phyloP scores from a whole-genome alignment of 2,113 vertebrate genomes.

The Ciconia maguari region DNA sequence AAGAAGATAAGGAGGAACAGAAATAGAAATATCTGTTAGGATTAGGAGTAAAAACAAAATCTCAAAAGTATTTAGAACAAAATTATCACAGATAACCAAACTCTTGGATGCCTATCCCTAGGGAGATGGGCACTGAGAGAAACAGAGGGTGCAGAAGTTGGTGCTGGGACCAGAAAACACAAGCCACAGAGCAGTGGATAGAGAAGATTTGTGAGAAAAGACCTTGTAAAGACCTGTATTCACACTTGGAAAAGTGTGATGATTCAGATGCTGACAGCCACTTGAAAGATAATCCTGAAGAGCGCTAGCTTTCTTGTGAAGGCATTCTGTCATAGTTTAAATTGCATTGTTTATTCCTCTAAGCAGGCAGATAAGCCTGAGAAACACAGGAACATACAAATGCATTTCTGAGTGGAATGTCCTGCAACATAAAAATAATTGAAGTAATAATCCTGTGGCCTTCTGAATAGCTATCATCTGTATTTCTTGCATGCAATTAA shows the following conservation, averaged over 20 bases:
- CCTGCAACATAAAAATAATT: background rate
- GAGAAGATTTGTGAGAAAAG: slow-evolving; percentile 3
- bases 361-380: background rate
- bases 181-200: background rate
- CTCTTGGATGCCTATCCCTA: background rate
- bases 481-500: background rate
- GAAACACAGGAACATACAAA: background rate
- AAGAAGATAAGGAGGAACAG: background rate
- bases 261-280: slow-evolving; percentile 18
- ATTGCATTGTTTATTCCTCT: background rate
- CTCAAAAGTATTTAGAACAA: background rate
- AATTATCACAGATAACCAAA: background rate
- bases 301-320: background rate
- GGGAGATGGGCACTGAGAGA: background rate
- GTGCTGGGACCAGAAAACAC: background rate
- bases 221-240: background rate
- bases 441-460: background rate
- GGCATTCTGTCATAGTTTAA: background rate
- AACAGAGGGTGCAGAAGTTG: background rate
- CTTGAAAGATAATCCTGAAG: slow-evolving; percentile 10
- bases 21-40: background rate
- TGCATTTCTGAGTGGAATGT: background rate
- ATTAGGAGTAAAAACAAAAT: background rate
- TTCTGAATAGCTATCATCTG: background rate
- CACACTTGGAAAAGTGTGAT: slow-evolving; percentile 8